Evolutionary conservation across 2,888 invertebrate species (phyloP).

Genomic region (Tillus elongatus): DNA sequence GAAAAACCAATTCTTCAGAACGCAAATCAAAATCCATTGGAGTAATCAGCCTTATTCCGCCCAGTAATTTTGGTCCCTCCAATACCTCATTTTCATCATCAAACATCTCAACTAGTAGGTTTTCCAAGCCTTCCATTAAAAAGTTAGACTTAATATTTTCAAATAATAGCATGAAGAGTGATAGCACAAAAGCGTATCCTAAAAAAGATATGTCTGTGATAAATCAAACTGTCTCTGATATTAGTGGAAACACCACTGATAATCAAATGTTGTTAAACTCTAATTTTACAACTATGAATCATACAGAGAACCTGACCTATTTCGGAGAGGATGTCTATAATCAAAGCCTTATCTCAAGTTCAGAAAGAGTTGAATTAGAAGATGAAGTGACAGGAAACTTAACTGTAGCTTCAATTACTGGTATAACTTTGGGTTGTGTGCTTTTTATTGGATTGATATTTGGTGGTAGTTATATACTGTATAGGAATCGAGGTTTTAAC

Average conservation of each 20-base stretch:
- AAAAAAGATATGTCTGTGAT: conserved; percentile 36
- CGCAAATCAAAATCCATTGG: conserved; percentile 20
- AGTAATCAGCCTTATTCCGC: conserved; percentile 24
- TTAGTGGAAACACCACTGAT: conserved; percentile 26
- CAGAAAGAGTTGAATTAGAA: conserved; percentile 21
- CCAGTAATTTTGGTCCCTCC: conserved; percentile 22
- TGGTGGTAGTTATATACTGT: conserved; percentile 58
- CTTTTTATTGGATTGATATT: conserved; percentile 55
- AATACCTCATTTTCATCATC: conserved; percentile 17
- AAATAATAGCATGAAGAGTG: conserved; percentile 18
- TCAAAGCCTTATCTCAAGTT: conserved; percentile 26
- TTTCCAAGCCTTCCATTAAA: conserved; percentile 23
- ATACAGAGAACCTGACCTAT: conserved; percentile 30
- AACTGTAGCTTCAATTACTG: conserved; percentile 49
- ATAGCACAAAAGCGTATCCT: conserved; percentile 17
- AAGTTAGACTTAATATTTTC: conserved; percentile 20
- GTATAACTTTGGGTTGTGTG: conserved; percentile 59
- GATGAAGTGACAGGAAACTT: conserved; percentile 28
- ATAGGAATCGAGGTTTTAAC: conserved; percentile 64
- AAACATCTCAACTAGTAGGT: conserved; percentile 17
- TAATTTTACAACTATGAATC: conserved; percentile 27
- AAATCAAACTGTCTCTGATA: conserved; percentile 28
- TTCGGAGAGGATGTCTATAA: conserved; percentile 26
- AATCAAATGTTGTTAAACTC: conserved; percentile 26
- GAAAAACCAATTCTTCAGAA: conserved; percentile 17